phyloP scores from a whole-genome alignment of 2,797 vertebrate genomes.

The Ctenopoma kingsleyae region DNA sequence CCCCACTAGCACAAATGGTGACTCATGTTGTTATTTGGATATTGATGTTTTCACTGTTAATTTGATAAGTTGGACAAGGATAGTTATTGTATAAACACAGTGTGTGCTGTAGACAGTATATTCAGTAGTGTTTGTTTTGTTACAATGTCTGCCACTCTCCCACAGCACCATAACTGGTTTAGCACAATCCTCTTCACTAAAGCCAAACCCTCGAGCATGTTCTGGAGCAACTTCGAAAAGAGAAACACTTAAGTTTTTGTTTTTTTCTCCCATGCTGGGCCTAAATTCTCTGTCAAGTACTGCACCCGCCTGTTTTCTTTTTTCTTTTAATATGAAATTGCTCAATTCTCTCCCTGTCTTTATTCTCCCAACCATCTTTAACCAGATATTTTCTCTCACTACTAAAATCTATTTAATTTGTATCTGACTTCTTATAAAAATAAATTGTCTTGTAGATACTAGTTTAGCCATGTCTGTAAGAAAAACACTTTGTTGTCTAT shows the following conservation, averaged over 20 bases:
- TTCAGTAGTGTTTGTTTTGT: slow-evolving; percentile 51
- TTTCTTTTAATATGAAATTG: slow-evolving; percentile 23
- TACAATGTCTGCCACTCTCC: slow-evolving; percentile 50
- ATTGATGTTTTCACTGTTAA: slow-evolving; percentile 49
- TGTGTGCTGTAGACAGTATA: slow-evolving; percentile 36
- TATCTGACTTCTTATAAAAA: background rate
- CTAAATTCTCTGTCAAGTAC: slow-evolving; percentile 31
- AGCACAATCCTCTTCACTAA: slow-evolving; percentile 52
- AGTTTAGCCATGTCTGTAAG: background rate
- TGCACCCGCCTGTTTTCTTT: slow-evolving; percentile 15
- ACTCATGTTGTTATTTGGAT: slow-evolving; percentile 45
- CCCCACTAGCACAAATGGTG: slow-evolving; percentile 33
- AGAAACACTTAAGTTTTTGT: slow-evolving; percentile 32
- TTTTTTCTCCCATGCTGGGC: slow-evolving; percentile 23
- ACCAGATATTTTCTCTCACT: background rate
- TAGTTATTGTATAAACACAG: slow-evolving; percentile 45
- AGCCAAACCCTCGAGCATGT: slow-evolving; percentile 67
- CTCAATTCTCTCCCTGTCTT: slow-evolving; percentile 11
- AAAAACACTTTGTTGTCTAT: background rate
- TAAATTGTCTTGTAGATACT: background rate
- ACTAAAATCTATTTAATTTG: background rate
- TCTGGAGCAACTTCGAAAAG: slow-evolving; percentile 47
- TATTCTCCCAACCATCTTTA: slow-evolving; percentile 12
- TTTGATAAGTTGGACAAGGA: slow-evolving; percentile 32
- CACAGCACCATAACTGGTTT: slow-evolving; percentile 44